These are phyloP conservation scores for Rhizoglyphus robini DNA, from an alignment of 1,140 invertebrate species.

Conservation along the genomic window DNA sequence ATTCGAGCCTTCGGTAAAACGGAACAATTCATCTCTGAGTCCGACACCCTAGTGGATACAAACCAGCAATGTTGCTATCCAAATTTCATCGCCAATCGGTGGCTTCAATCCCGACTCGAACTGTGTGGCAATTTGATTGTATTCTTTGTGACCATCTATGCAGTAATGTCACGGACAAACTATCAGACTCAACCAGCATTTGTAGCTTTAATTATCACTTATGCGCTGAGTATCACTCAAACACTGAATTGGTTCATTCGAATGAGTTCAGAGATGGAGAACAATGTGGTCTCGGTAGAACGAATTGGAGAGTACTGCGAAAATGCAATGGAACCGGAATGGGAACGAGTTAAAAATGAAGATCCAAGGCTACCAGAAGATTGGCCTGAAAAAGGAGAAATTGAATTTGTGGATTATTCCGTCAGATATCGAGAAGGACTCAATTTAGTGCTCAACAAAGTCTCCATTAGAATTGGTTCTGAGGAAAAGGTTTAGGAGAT, in stretches of 20 bases:
- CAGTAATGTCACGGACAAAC: conserved; percentile 52
- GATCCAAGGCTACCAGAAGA: conserved; percentile 17
- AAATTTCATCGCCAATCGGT: conserved; percentile 47
- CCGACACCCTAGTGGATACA: conserved; percentile 66
- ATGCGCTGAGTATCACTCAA: conserved; percentile 78
- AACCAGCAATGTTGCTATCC: conserved; percentile 38
- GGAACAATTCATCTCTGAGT: conserved; percentile 41
- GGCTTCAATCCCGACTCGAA: conserved; percentile 65
- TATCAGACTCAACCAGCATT: conserved; percentile 50
- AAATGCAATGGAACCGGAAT: conserved; percentile 41
- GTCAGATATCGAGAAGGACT: conserved; percentile 31
- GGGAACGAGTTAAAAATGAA: conserved; percentile 35
- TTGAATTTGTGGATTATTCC: conserved; percentile 29
- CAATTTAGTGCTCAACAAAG: conserved; percentile 32
- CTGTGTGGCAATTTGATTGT: conserved; percentile 68
- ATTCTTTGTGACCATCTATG: conserved; percentile 74
- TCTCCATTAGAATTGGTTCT: conserved; percentile 29
- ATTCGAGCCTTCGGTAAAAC: conserved; percentile 41
- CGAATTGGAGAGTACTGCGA: conserved; percentile 91
- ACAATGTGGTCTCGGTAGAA: conserved; percentile 93
- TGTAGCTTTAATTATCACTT: conserved; percentile 77
- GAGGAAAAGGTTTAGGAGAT: no score
- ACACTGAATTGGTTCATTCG: conserved; percentile 89
- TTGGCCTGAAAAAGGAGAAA: conserved; percentile 30
- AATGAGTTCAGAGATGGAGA: conserved; percentile 92